Evolutionary conservation across 2,797 vertebrate species (phyloP).

Genomic region (Phoxinus dragarum): DNA sequence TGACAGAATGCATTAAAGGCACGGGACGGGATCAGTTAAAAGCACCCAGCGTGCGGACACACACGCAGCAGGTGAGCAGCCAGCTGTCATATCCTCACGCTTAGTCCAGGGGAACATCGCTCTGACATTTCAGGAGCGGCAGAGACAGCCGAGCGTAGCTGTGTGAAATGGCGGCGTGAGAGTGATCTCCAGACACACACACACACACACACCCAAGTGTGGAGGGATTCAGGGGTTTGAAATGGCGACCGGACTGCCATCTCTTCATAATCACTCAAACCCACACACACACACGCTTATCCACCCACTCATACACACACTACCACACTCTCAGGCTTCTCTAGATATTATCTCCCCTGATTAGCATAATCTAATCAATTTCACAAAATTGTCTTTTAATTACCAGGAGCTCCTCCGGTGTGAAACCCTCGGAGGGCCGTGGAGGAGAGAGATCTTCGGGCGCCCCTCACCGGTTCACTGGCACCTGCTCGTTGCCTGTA

Average conservation of each 20-base stretch:
- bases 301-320: slow-evolving; percentile 24
- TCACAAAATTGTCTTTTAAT: slow-evolving; percentile 81
- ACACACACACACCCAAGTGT: slow-evolving; percentile 29
- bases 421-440: slow-evolving; percentile 51
- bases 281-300: slow-evolving; percentile 21
- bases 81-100: slow-evolving; percentile 84
- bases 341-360: slow-evolving; percentile 75
- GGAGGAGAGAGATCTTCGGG: slow-evolving; percentile 30
- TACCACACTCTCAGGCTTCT: slow-evolving; percentile 36
- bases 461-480: slow-evolving; percentile 20
- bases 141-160: slow-evolving; percentile 51
- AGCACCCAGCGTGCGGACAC: slow-evolving; percentile 57
- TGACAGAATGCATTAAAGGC: slow-evolving; percentile 12
- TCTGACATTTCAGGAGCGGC: slow-evolving; percentile 87
- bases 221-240: slow-evolving; percentile 81
- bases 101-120: slow-evolving; percentile 84
- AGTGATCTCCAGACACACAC: slow-evolving; percentile 59
- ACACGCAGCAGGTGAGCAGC: slow-evolving; percentile 83
- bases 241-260: slow-evolving; percentile 84
- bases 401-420: slow-evolving; percentile 73
- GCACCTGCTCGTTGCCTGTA: slow-evolving; percentile 31
- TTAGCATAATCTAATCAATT: slow-evolving; percentile 84
- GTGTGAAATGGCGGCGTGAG: slow-evolving; percentile 63
- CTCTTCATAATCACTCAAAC: slow-evolving; percentile 64
- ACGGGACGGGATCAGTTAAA: slow-evolving; percentile 41